Evolutionary conservation across 2,888 invertebrate genomes (phyloP).

Genomic region (Eremobia ochroleuca): DNA sequence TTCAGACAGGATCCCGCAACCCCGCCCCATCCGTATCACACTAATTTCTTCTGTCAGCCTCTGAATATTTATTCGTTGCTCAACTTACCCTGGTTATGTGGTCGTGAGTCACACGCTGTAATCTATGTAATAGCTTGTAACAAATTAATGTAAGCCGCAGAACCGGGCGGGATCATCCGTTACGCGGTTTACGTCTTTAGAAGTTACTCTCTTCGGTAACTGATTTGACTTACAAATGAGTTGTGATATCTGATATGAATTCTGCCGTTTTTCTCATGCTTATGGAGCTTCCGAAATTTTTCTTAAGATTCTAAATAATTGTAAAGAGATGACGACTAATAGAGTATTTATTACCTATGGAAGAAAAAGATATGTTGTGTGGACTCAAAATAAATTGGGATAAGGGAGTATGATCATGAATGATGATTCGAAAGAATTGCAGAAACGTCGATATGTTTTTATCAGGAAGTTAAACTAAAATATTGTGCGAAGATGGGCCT

Average conservation of each 20-base stretch:
- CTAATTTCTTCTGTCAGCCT: constrained; percentile 68
- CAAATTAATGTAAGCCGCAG: constrained; percentile 54
- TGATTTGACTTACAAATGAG: constrained; percentile 59
- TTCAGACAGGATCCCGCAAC: constrained; percentile 71
- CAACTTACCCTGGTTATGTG: constrained; percentile 53
- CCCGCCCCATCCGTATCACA: constrained; percentile 65
- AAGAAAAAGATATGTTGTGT: neutral
- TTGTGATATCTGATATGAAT: constrained; percentile 43
- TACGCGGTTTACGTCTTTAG: constrained; percentile 51
- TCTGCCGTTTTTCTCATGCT: constrained; percentile 20
- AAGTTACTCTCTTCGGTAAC: constrained; percentile 47
- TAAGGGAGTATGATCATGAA: neutral
- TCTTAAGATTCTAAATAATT: constrained; percentile 1
- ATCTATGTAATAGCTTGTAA: constrained; percentile 59
- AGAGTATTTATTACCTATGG: neutral
- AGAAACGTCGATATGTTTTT: neutral
- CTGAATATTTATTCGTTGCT: constrained; percentile 66
- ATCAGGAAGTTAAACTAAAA: neutral
- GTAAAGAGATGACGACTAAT: neutral
- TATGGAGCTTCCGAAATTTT: neutral
- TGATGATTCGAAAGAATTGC: neutral
- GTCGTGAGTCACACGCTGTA: constrained; percentile 56
- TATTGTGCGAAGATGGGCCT: too few relatives aligned
- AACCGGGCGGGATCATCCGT: constrained; percentile 42
- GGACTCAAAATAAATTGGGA: neutral